phyloP scores from a whole-genome alignment of 2,797 vertebrate genomes.

The Pelodytes ibericus region DNA sequence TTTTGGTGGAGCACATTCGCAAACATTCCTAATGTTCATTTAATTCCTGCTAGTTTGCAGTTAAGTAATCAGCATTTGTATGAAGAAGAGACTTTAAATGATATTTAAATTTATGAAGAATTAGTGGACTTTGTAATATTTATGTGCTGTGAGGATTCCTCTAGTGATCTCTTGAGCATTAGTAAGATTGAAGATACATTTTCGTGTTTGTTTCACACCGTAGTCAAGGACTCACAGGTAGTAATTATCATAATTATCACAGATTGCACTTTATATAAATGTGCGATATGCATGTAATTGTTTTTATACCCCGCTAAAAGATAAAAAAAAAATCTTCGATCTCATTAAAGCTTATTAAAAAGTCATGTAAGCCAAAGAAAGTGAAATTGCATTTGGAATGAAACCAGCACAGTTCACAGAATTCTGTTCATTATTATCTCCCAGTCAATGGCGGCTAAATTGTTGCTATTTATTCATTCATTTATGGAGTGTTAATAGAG shows the following conservation, averaged over 20 bases:
- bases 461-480: background rate
- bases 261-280: slow-evolving; percentile 2
- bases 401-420: background rate
- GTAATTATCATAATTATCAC: slow-evolving; percentile 40
- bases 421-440: background rate
- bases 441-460: background rate
- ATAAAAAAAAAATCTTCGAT: slow-evolving; percentile 15
- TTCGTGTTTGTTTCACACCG: slow-evolving; percentile 26
- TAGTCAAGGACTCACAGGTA: slow-evolving; percentile 21
- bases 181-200: slow-evolving; percentile 20
- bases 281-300: slow-evolving; percentile 24
- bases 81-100: background rate
- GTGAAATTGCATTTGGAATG: background rate
- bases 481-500: too few species aligned
- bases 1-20: too few species aligned
- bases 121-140: slow-evolving; percentile 7
- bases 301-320: slow-evolving; percentile 24
- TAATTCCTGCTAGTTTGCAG: too few species aligned
- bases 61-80: background rate
- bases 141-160: slow-evolving; percentile 5
- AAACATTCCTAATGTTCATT: too few species aligned
- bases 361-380: slow-evolving; percentile 1
- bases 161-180: slow-evolving; percentile 21
- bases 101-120: slow-evolving; percentile 6
- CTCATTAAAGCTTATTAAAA: slow-evolving; percentile 31